phyloP scores from a whole-genome alignment of 2,888 invertebrate species.

The Steromphala cineraria region DNA sequence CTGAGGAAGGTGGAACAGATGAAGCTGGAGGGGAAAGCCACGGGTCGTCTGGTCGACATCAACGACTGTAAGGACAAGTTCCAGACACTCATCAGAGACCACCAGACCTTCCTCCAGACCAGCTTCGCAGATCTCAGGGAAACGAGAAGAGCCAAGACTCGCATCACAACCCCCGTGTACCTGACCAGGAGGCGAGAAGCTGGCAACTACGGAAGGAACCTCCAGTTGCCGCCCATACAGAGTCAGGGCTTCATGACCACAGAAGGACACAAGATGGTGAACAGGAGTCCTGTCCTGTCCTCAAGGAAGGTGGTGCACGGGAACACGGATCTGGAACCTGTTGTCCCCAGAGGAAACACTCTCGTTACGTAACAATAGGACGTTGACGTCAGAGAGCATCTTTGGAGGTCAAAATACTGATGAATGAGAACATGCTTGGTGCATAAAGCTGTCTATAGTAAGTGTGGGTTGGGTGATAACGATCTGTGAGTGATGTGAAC shows the following conservation, averaged over 20 bases:
- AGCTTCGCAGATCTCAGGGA: neutral
- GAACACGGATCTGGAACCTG: neutral
- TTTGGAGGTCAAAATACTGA: no score
- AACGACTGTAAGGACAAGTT: conserved; percentile 19
- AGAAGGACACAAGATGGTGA: no score
- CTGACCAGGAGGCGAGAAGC: neutral
- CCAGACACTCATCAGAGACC: neutral
- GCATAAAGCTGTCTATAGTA: no score
- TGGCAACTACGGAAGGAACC: neutral
- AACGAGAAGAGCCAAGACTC: neutral
- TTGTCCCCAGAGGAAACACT: neutral
- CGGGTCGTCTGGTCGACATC: conserved; percentile 27
- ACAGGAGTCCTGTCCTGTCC: neutral
- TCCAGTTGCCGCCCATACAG: neutral
- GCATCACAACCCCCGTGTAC: neutral
- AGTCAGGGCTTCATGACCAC: neutral
- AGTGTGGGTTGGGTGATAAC: no score
- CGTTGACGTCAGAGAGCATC: no score
- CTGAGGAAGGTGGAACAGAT: conserved; percentile 22
- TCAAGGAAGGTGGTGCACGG: neutral
- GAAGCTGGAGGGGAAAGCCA: conserved; percentile 22
- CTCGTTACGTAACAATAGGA: neutral
- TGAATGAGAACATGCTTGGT: neutral
- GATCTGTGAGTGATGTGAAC: no score
- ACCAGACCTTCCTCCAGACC: neutral